Conservation (phyloP, 2,888 invertebrate species). For the Polyommatus icarus region DNA sequence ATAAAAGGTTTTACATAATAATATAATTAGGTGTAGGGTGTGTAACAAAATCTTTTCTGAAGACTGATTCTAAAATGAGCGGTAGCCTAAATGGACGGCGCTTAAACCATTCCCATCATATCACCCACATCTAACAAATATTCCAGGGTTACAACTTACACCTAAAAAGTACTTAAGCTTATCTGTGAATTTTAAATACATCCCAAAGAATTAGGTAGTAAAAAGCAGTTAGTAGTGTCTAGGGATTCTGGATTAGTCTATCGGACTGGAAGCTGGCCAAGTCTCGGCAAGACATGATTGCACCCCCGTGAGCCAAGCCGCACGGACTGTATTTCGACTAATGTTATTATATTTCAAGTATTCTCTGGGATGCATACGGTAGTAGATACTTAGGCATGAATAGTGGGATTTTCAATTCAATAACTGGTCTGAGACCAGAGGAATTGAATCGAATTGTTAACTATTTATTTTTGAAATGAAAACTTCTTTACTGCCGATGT, state of each 20-base stretch:
- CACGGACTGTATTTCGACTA: neutral
- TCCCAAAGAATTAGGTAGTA: neutral
- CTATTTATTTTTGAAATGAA: too few relatives aligned
- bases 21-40: too few relatives aligned
- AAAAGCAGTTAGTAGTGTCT: neutral
- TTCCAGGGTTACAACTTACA: neutral
- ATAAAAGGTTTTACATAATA: too few relatives aligned
- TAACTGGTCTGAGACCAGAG: too few relatives aligned
- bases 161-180: neutral
- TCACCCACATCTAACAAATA: neutral
- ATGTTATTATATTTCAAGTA: slow-evolving; percentile 7
- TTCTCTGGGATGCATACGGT: neutral
- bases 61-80: too few relatives aligned
- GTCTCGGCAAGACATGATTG: slow-evolving; percentile 60
- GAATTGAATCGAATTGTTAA: too few relatives aligned
- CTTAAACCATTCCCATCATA: too few relatives aligned
- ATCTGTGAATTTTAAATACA: slow-evolving; percentile 18
- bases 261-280: slow-evolving; percentile 58
- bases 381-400: too few relatives aligned
- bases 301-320: slow-evolving; percentile 42
- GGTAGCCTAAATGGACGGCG: too few relatives aligned
- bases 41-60: too few relatives aligned
- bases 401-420: too few relatives aligned
- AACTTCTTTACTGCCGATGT: too few relatives aligned
- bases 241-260: slow-evolving; percentile 36